phyloP scores from a whole-genome alignment of 2,797 vertebrate genomes.

The Manis javanica region DNA sequence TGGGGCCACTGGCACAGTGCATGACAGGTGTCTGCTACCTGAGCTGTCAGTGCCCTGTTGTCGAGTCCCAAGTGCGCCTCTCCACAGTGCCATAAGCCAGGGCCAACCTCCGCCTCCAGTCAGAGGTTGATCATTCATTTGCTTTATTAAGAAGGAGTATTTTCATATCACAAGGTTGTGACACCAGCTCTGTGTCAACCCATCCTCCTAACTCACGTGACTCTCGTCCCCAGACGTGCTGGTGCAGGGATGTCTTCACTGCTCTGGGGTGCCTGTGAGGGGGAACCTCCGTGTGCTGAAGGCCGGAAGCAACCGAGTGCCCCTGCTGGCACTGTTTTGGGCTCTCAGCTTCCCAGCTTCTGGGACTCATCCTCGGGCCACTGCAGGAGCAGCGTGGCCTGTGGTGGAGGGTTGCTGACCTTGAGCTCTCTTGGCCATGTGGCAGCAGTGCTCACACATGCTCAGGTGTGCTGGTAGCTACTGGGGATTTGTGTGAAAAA shows the following conservation, averaged over 20 bases:
- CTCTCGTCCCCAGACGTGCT: not conserved
- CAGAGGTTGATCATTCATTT: not conserved
- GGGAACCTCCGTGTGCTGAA: not conserved
- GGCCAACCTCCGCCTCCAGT: not conserved
- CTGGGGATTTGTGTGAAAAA: not conserved
- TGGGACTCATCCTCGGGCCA: not conserved
- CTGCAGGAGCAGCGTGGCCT: no score
- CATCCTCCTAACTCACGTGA: not conserved
- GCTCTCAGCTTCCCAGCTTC: not conserved
- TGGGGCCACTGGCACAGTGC: not conserved
- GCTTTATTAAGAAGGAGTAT: not conserved
- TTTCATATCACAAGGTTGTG: not conserved
- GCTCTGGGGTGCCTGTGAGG: not conserved
- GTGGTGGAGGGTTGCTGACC: not conserved
- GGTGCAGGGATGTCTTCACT: rapidly evolving
- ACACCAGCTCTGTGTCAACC: not conserved
- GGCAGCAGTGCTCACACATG: not conserved
- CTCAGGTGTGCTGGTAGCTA: not conserved
- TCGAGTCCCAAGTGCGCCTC: not conserved
- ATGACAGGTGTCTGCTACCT: not conserved
- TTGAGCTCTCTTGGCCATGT: not conserved
- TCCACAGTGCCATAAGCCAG: not conserved
- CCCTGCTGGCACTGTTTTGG: not conserved
- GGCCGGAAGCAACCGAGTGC: not conserved
- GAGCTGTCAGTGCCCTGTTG: rapidly evolving